Conservation (phyloP, 2,888 invertebrate genomes). For the Dicyrtoma fusca region DNA sequence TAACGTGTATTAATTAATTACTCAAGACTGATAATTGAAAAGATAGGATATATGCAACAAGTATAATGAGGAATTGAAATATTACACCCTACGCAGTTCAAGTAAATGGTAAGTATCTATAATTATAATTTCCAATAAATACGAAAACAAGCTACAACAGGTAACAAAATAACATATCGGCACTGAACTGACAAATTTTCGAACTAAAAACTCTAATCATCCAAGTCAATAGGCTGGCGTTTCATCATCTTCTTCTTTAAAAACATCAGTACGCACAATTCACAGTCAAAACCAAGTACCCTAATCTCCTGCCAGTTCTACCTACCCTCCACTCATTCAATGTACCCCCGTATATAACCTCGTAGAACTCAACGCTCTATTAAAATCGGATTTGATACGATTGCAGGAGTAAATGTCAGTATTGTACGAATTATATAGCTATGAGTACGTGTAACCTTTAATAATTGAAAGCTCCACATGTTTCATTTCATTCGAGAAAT, state of each 20-base stretch:
- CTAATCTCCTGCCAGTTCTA: too few relatives aligned
- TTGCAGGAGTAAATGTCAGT: too few relatives aligned
- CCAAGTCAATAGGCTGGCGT: background rate
- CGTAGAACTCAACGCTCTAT: too few relatives aligned
- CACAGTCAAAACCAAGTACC: too few relatives aligned
- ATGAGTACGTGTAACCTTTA: too few relatives aligned
- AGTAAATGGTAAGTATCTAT: background rate
- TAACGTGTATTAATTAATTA: constrained; percentile 1
- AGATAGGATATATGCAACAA: constrained; percentile 21
- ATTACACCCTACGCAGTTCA: background rate
- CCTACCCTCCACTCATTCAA: too few relatives aligned
- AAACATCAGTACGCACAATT: too few relatives aligned
- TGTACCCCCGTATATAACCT: too few relatives aligned
- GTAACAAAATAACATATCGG: constrained; percentile 6
- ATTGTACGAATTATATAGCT: too few relatives aligned
- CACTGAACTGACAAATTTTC: too few relatives aligned
- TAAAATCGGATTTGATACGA: too few relatives aligned
- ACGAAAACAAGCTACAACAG: constrained; percentile 18
- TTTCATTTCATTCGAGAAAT: background rate
- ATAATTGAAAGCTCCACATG: too few relatives aligned
- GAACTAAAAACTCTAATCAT: background rate
- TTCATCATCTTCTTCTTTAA: background rate
- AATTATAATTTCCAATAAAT: background rate
- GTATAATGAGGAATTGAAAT: background rate
- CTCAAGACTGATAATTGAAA: constrained; percentile 11